A percentile compares a stretch with the other conserved stretches of the same genome.
Conservation (phyloP, 2,888 invertebrate species). For the Linnaemya vulpina region DNA sequence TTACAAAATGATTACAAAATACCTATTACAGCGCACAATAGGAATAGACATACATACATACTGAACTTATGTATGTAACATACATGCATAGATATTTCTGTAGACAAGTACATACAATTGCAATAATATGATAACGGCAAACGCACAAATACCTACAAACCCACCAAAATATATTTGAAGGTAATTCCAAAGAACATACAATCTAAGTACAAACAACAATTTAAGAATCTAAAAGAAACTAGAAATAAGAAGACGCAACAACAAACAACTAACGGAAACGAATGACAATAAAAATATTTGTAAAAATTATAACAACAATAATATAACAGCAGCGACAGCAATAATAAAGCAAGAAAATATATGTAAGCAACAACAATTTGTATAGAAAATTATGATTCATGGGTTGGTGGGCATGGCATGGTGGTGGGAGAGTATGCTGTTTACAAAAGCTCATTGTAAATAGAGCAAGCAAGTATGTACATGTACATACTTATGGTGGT, state of each 20-base stretch:
- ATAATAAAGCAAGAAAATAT: constrained; percentile 4
- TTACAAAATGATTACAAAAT: constrained; percentile 57
- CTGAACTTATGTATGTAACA: neutral
- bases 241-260: constrained; percentile 24
- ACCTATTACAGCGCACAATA: too few relatives aligned
- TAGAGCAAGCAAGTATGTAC: constrained; percentile 7
- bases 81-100: neutral
- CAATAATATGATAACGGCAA: constrained; percentile 37
- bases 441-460: constrained; percentile 18
- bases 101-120: neutral
- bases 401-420: neutral
- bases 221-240: constrained; percentile 24
- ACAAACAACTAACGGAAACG: constrained; percentile 54
- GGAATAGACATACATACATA: too few relatives aligned
- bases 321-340: constrained; percentile 13
- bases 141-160: neutral
- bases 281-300: constrained; percentile 65
- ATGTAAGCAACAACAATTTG: neutral
- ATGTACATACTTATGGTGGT: too few relatives aligned
- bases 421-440: neutral
- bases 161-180: constrained; percentile 45
- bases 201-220: constrained; percentile 19
- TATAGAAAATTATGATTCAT: neutral
- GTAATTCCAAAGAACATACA: constrained; percentile 26
- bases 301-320: constrained; percentile 40